Conservation (phyloP, 2,888 invertebrate species). For the Lamellibrachia satsuma region DNA sequence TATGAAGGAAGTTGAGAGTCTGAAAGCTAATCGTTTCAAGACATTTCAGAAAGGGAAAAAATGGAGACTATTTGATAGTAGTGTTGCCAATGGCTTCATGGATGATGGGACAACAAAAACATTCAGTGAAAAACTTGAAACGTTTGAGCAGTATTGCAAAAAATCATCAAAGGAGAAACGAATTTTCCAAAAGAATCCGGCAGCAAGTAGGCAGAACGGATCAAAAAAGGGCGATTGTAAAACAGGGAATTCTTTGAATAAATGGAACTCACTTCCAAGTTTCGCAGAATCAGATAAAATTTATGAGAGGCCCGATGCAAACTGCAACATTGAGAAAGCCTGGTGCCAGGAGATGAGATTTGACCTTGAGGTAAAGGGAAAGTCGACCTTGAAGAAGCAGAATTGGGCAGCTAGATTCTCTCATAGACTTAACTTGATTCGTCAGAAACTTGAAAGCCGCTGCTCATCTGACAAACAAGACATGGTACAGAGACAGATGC, state of each 20-base stretch:
- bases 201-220: background rate
- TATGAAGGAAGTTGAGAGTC: background rate
- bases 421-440: slow-evolving; percentile 31
- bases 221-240: background rate
- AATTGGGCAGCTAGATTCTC: slow-evolving; percentile 34
- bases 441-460: slow-evolving; percentile 32
- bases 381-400: slow-evolving; percentile 21
- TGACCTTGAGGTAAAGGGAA: background rate
- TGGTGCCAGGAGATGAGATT: background rate
- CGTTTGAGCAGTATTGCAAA: slow-evolving; percentile 17
- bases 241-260: background rate
- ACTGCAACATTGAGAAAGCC: background rate
- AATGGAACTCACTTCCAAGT: slow-evolving; percentile 20
- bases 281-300: background rate
- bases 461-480: slow-evolving; percentile 21
- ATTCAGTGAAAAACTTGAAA: background rate
- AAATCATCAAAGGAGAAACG: background rate
- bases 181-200: background rate
- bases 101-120: background rate
- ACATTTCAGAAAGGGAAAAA: background rate
- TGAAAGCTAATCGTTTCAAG: background rate
- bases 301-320: background rate
- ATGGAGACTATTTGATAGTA: background rate
- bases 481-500: background rate
- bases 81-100: background rate